Evolutionary conservation across 2,797 vertebrate genomes (phyloP).

Genomic region (Botia kubotai): DNA sequence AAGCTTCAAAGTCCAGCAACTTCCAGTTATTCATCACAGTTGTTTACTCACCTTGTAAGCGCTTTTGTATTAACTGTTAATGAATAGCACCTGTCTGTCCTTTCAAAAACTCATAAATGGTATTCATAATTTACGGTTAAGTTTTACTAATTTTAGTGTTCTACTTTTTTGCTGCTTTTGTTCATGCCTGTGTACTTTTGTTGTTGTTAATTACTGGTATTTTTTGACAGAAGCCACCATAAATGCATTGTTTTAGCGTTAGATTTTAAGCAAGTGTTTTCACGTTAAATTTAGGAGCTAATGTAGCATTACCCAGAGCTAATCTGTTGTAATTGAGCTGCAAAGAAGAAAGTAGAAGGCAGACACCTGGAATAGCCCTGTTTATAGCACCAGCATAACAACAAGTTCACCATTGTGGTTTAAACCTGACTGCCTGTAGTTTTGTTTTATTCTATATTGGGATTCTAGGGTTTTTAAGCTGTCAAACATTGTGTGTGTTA

Average conservation of each 20-base stretch:
- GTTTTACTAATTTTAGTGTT: background rate
- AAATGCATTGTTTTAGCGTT: conserved; percentile 19
- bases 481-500: conserved; percentile 60
- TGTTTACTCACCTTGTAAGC: conserved; percentile 5
- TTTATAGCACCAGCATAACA: conserved; percentile 71
- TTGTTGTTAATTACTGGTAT: conserved; percentile 10
- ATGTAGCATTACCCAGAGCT: conserved; percentile 77
- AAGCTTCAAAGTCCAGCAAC: background rate
- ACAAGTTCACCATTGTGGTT: conserved; percentile 56
- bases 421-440: conserved; percentile 50
- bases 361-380: conserved; percentile 63
- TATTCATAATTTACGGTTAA: conserved; percentile 23
- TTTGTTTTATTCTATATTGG: conserved; percentile 32
- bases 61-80: background rate
- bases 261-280: conserved; percentile 33
- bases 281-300: conserved; percentile 58
- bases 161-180: background rate
- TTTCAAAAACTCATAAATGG: background rate
- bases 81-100: background rate
- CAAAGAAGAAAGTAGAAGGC: conserved; percentile 46
- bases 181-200: conserved; percentile 41
- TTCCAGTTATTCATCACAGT: background rate
- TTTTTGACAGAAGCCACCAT: background rate
- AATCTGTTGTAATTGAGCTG: conserved; percentile 52
- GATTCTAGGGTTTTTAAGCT: conserved; percentile 75